Base-by-base conservation (phyloP, 2,888 invertebrate genomes). In the Electrophaes corylata region DNA sequence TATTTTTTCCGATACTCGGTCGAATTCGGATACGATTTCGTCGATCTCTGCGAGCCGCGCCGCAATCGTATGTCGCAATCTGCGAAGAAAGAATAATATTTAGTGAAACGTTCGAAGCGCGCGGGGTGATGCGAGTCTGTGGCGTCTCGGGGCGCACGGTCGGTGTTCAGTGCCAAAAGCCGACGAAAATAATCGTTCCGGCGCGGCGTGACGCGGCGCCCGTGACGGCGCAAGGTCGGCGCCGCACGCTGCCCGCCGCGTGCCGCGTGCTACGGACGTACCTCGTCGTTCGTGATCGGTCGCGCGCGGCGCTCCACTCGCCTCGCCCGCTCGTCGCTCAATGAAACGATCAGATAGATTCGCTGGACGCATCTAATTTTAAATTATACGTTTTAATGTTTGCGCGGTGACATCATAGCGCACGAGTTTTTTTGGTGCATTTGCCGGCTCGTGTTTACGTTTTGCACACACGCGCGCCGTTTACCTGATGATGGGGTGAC, bases 1-100 rank as follows among this genome's bases (percentile, higher is more conserved):
- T 76, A 96, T 94, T 76, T 93, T 93, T 76, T 92, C 93, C 83
- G 96, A 94, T 79, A 95, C 93, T 77, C 93, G 92, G 78, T 95
- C 94, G 83, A 98, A 95, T 87, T 95, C 94, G 76, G 94, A 93
- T 79, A 96, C 93, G 83, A 96, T 95, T 78, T 94, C 93, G 85
- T 93, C 94, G 78, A 95, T 94, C 86, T 95, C 96, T 75, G 93
- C 92, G 81, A 94, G 94, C 91, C 95, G 96, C 81, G 95, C 95
- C 88, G 94, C 94, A 78, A 97, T 92, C 78, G 94, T 94, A 84
- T 94, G 94, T 92, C 95, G 94, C 93, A 97, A 96, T 94, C 97
- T 97, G 92, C 59, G 90, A 85, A 79, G 84, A 72, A 86, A 69
- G 72, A 79, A 70, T 58, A 68, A 63, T 65, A 66, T 72, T 81